These are phyloP conservation scores for Leuciscus idus DNA, from an alignment of 2,113 vertebrate genomes.

Conservation along the genomic window DNA sequence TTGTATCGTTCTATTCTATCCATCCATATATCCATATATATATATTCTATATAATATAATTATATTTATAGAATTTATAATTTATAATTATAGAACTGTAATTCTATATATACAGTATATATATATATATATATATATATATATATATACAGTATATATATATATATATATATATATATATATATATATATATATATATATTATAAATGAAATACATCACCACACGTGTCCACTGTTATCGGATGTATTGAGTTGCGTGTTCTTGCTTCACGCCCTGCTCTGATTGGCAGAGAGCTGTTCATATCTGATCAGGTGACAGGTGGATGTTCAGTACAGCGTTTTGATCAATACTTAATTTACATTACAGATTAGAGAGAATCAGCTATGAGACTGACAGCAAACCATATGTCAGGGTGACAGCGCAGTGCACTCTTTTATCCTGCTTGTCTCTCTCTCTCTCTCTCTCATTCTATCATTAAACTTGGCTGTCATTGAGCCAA, in stretches of 20 bases:
- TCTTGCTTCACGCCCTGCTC: not conserved
- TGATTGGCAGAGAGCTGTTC: constrained; percentile 19
- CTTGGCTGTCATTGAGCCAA: constrained; percentile 1
- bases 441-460: not conserved
- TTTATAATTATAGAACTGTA: too few species aligned
- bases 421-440: not conserved
- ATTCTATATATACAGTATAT: too few species aligned
- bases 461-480: constrained; percentile 24
- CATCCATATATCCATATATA: too few species aligned
- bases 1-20: too few species aligned
- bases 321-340: not conserved
- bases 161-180: too few species aligned
- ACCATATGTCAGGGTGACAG: constrained; percentile 32
- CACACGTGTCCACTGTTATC: not conserved
- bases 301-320: constrained; percentile 19
- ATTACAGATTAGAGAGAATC: constrained; percentile 26
- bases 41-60: too few species aligned
- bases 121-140: too few species aligned
- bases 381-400: constrained; percentile 12
- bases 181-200: too few species aligned
- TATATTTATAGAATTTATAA: too few species aligned
- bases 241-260: not conserved
- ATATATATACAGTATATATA: too few species aligned
- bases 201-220: too few species aligned
- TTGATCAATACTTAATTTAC: constrained; percentile 37